Percentiles rank a stretch among this genome's conserved stretches.
phyloP scores from a whole-genome alignment of 2,113 vertebrate genomes.

The Cyanoliseus patagonus region DNA sequence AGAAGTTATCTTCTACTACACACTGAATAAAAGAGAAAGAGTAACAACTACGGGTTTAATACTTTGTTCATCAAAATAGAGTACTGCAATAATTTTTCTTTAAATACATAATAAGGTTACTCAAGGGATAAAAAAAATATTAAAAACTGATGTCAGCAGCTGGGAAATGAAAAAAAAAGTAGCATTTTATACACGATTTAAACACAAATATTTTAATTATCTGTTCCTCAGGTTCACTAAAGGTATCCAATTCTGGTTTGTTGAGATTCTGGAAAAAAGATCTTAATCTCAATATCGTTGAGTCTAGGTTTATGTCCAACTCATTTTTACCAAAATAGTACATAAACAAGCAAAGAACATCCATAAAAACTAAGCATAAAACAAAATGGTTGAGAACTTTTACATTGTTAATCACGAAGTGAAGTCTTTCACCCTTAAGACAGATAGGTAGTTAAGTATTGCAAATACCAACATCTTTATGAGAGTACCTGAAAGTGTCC shows the following conservation, averaged over 20 bases:
- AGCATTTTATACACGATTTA: background rate
- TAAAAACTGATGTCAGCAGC: background rate
- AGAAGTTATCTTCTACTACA: background rate
- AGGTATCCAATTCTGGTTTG: rapidly evolving
- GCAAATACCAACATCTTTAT: background rate
- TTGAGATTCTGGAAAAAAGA: background rate
- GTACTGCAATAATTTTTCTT: background rate
- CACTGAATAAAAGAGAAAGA: background rate
- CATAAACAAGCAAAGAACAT: background rate
- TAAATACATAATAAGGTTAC: background rate
- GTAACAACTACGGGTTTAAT: background rate
- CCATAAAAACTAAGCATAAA: background rate
- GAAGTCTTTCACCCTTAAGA: background rate
- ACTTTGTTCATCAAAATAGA: background rate
- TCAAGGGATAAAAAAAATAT: background rate
- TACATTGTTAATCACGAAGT: background rate
- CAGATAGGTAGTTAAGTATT: background rate
- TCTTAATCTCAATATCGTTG: background rate
- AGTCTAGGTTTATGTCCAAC: background rate
- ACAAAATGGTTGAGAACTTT: background rate
- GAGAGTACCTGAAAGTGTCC: background rate
- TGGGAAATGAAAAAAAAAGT: background rate
- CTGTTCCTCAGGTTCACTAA: background rate
- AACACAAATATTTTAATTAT: background rate
- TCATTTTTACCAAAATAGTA: background rate